Evolutionary conservation across 2,888 invertebrate genomes (phyloP), one percentile per base, ranked within the genome.

Genomic region (Cryptophagus acutangulus): DNA sequence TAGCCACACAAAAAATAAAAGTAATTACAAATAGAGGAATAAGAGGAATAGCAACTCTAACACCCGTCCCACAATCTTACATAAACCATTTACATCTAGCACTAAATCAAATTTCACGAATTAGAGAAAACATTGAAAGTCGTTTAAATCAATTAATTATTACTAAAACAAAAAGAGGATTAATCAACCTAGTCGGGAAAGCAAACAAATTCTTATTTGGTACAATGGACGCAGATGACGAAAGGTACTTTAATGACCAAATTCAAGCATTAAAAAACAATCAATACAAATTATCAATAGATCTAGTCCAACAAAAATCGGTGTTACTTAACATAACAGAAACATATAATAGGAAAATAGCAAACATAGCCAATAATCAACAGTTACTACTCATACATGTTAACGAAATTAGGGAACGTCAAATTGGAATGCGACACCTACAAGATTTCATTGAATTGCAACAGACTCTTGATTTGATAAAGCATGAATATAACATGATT

Each of bases 171-270:
- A 26, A 26, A 26, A 26, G 26, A n/a, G 26, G 26, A 6, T 26
- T 26, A 26, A n/a, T 26, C 3, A 26, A 26, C 9, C 12, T 26
- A 26, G 26, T 26, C 9, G 26, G 26, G 10, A 26, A 3, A 26
- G 26, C 26, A 3, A 26, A 26, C 12, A 26, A 26, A 26, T 8
- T 26, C 3, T 8, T 26, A 3, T 26, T 3, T 3, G 26, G 26
- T 12, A 26, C 26, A 3, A 26, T 26, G 26, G 26, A 26, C 9
- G 3, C 26, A 26, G n/a, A 26, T 8, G 26, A 26, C 26, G 26
- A 26, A n/a, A 8, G 9, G 9, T 26, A 26, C 12, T 26, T 4
- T n/a, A 26, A n/a, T 3, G 26, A 26, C 3, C 26, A 26, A 26
- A 26, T 26, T 26, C 3, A 26, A 3, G n/a, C n/a, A 3, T 13